Percentiles rank a stretch among this genome's conserved stretches.
These are phyloP conservation scores for Arizona elegans DNA, from an alignment of 2,113 vertebrate species.

Conservation along the genomic window DNA sequence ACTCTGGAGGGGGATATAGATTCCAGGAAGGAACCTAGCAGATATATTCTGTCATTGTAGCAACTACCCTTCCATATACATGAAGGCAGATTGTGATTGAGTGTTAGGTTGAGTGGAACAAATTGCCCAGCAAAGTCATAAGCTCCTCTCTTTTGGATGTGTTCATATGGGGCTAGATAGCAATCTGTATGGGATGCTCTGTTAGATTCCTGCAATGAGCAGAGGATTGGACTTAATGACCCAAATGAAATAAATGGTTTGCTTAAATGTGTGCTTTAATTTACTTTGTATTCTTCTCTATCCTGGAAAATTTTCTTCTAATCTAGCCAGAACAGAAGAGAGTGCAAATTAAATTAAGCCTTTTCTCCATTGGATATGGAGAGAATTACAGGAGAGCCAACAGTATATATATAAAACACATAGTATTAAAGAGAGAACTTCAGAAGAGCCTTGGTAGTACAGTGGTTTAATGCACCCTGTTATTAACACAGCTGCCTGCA, in stretches of 20 bases:
- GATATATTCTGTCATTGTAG: background rate
- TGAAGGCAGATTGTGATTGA: background rate
- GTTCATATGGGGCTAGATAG: background rate
- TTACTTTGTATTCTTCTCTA: background rate
- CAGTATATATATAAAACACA: background rate
- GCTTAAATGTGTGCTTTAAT: background rate
- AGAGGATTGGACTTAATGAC: background rate
- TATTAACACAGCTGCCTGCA: no score
- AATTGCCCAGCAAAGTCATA: background rate
- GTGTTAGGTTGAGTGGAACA: background rate
- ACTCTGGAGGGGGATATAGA: background rate
- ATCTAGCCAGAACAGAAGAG: background rate
- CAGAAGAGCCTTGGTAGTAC: no score
- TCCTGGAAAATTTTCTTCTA: background rate
- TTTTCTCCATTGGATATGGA: background rate
- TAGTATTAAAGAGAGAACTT: background rate
- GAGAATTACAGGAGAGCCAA: background rate
- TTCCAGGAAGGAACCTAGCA: background rate
- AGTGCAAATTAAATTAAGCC: background rate
- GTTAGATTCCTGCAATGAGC: background rate
- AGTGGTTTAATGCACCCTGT: no score
- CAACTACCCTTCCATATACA: background rate
- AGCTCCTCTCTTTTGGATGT: background rate
- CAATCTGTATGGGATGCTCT: background rate
- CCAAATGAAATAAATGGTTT: background rate